phyloP scores from a whole-genome alignment of 2,113 vertebrate species.

The Actinemys pallida region DNA sequence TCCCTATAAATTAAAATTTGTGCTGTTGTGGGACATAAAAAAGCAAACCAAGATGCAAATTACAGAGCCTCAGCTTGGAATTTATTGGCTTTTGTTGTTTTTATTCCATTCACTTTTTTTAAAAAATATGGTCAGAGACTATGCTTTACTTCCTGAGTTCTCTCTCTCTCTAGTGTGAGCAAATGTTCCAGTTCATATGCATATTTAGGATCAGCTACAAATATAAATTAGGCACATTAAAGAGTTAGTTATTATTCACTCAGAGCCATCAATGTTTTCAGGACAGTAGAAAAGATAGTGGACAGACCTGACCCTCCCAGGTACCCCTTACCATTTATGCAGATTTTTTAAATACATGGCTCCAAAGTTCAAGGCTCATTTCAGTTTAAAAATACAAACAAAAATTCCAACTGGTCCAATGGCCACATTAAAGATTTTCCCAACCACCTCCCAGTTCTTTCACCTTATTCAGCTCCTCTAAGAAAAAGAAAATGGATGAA shows the following conservation, averaged over 20 bases:
- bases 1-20: slow-evolving; percentile 40
- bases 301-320: neutral
- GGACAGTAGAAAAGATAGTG: neutral
- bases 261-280: neutral
- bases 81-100: slow-evolving; percentile 47
- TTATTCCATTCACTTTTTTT: neutral
- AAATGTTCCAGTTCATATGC: neutral
- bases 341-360: neutral
- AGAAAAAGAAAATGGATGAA: neutral
- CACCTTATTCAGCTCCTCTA: neutral
- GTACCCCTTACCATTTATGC: neutral
- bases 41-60: slow-evolving; percentile 27
- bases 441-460: neutral
- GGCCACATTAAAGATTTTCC: neutral
- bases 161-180: neutral
- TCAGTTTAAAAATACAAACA: slow-evolving; percentile 8
- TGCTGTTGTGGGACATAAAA: slow-evolving; percentile 32
- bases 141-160: neutral
- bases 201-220: neutral
- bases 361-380: neutral
- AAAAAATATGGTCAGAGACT: neutral
- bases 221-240: neutral
- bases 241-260: neutral
- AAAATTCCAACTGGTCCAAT: neutral
- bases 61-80: slow-evolving; percentile 48